These are phyloP conservation scores for Hoplostethus mediterraneus DNA, from an alignment of 2,797 vertebrate genomes.

Conservation along the genomic window DNA sequence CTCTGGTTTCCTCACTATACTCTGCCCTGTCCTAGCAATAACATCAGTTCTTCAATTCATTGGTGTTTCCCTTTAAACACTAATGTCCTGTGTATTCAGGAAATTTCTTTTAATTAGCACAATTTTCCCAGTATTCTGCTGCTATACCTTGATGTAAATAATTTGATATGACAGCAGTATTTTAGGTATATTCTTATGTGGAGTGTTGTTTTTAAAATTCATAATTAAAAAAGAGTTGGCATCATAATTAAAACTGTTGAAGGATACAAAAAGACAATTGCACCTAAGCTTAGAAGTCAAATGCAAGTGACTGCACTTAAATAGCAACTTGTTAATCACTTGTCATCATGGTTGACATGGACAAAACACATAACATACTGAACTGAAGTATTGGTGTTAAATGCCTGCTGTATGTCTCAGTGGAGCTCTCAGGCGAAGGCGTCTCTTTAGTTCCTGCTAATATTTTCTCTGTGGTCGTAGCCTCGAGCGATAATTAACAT, in stretches of 20 bases:
- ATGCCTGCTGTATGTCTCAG: not conserved
- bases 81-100: slow-evolving; percentile 24
- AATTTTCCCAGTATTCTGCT: not conserved
- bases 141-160: not conserved
- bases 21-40: too few species aligned
- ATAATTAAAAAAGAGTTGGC: slow-evolving; percentile 9
- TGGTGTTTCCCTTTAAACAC: too few species aligned
- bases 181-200: slow-evolving; percentile 20
- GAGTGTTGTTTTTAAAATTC: slow-evolving; percentile 33
- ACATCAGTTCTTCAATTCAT: too few species aligned
- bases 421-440: not conserved
- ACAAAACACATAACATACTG: not conserved
- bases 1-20: too few species aligned
- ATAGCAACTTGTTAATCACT: slow-evolving; percentile 19
- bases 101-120: slow-evolving; percentile 26
- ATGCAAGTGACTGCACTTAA: slow-evolving; percentile 5
- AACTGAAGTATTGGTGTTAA: not conserved
- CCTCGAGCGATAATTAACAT: not conserved
- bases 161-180: slow-evolving; percentile 18
- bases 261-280: slow-evolving; percentile 7
- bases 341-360: too few species aligned
- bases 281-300: not conserved
- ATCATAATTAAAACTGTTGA: slow-evolving; percentile 18
- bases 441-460: not conserved
- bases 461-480: slow-evolving; percentile 1